Percentiles rank a stretch among this genome's conserved stretches.
phyloP scores from a whole-genome alignment of 1,140 invertebrate species.

The Drosophila bifasciata region DNA sequence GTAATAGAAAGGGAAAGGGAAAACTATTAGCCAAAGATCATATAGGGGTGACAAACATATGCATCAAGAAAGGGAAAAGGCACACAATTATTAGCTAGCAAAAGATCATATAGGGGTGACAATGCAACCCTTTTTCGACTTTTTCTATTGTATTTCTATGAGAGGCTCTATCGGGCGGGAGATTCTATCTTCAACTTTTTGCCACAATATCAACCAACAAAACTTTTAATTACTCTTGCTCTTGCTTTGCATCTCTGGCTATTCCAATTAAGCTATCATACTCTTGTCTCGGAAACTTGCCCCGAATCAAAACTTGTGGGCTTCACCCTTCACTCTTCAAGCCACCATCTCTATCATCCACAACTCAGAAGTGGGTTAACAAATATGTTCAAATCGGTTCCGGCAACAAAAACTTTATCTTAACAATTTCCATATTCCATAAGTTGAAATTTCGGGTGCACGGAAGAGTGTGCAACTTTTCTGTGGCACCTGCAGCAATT shows the following conservation, averaged over 20 bases:
- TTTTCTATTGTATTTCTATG: constrained; percentile 9
- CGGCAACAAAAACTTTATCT: constrained; percentile 49
- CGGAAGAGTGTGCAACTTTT: neutral
- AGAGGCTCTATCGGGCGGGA: constrained; percentile 10
- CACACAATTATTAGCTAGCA: too few relatives aligned
- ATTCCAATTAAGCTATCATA: constrained; percentile 62
- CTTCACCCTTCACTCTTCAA: constrained; percentile 5
- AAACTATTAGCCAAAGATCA: constrained; percentile 3
- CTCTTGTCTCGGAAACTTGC: constrained; percentile 55
- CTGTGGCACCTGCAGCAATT: constrained; percentile 27
- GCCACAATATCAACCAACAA: constrained; percentile 29
- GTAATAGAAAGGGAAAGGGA: neutral
- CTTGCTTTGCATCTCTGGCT: constrained; percentile 18
- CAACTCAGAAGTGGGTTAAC: constrained; percentile 37
- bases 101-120: constrained; percentile 1
- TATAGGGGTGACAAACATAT: neutral
- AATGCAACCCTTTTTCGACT: neutral
- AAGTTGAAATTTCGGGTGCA: constrained; percentile 16
- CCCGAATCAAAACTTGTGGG: constrained; percentile 52
- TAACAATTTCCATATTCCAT: constrained; percentile 46
- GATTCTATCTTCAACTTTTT: constrained; percentile 18
- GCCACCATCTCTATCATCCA: neutral
- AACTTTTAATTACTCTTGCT: constrained; percentile 50
- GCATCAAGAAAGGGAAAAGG: too few relatives aligned
- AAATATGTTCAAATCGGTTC: constrained; percentile 45